Base-by-base conservation (phyloP, 2,113 vertebrate genomes). In the pig (Sus scrofa) region DNA sequence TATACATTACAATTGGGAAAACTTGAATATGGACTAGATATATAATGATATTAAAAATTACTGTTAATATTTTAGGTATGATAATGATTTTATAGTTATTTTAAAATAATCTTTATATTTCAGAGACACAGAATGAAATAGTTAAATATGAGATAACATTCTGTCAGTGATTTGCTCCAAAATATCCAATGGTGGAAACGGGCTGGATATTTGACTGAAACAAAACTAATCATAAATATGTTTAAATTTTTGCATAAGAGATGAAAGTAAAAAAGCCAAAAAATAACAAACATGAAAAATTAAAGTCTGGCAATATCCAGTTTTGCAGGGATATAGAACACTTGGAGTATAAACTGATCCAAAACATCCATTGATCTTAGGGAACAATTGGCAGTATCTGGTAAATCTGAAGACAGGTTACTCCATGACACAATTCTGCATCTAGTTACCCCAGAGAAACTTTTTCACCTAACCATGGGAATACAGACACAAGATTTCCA, bases 1-100 rank as follows among this genome's bases (percentile, higher is more conserved):
- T 50, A 19, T 26, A 15, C 19, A 67, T 37, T 44, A 65, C 14
- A 65, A 32, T 19, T 78, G 70, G 44, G 44, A 84, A 70, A 70
- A 62, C 54, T 71, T 75, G 44, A 30, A 89, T 10, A 71, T 0
- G 27, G 14, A 39, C 8, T 91, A 13, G 20, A 9, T 67, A 75
- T 65, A 20, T 94, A 82, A 60, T 37, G 19, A 73, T n/a, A 71
- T 50, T 89, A 77, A 89, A 92, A 77, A 68, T 74, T 77, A 75
- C 52, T 89, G 7, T 79, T 85, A 88, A 60, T 68, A 71, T 84
- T 85, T 79, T 60, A 92, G 5, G 4, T 65, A 52, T 34, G 30
- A 58, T 90, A 37, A 67, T 37, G 32, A 62, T 34, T 73, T 73
- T 68, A 18, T 39, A 67, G 37, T 58, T 74, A 79, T 50, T 67